Base-by-base conservation (phyloP, 2,113 vertebrate species). In the Nothocercus nigrocapillus region DNA sequence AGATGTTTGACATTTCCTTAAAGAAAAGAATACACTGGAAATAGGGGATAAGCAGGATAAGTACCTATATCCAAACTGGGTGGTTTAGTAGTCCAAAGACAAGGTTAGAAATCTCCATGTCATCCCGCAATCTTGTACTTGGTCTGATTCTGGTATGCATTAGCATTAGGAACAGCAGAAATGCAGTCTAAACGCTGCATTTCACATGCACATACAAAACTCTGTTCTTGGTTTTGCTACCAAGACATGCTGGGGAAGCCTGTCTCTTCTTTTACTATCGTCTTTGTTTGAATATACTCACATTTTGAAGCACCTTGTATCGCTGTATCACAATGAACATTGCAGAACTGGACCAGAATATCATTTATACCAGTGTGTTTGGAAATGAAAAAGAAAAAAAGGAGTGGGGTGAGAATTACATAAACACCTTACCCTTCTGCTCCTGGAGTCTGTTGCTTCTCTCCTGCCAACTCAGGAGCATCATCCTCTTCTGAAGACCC, bases 401-500 rank as follows among this genome's bases (percentile, higher is more conserved):
- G 47, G n/a, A 4, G 0, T 2, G 21, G 1, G 1, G 28, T 47
- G 24, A 44, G 28, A 13, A 16, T 36, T 1, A 28, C 3, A 42
- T 2, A 69, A 27, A 24, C 17, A 49, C 84, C 98, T 98, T 96
- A 99, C 99, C 99, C 98, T 95, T 99, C 99, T 8, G 96, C 95
- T 88, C 99, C 99, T 4, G 98, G 97, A 45, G 97, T 94, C 82
- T 98, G 54, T 34, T 98, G 96, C 93, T 99, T 99, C 94, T 99
- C 99, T 67, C 98, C 98, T 44, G 98, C 95, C 86, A 98, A 73
- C 89, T 99, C 99, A 30, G 98, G 98, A 51, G 98, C 97, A 81
- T 99, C 99, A 5, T 99, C 99, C 84, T 99, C 99, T 36, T 99
- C 99, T 0, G 99, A 99, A 49, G 99, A 99, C 54, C 99, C 99